Base-by-base conservation (phyloP, 2,888 invertebrate genomes). In the Conus canariensis region DNA sequence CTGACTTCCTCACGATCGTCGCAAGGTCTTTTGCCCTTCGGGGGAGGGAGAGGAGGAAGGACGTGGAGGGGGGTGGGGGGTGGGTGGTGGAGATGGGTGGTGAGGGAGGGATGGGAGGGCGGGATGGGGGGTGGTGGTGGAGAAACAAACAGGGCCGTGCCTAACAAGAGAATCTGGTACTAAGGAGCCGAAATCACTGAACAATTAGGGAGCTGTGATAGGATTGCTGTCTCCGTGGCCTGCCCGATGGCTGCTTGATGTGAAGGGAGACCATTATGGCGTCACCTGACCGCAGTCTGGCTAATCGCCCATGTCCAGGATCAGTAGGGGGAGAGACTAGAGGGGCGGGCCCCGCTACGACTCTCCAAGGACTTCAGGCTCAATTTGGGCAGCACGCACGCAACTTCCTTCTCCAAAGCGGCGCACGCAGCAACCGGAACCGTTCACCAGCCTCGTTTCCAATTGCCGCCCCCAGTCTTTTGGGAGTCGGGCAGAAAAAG, bases 311-410 rank as follows among this genome's bases (percentile, higher is more conserved):
- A 59, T 88, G 82, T 82, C 77, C 88, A 82, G 60, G 58, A 45
- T 56, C 88, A 64, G 80, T n/a, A 25, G 19, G 12, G 58, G 82
- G 30, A 88, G 56, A 45, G 16, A 70, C 45, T 19, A 64, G 58
- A 45, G 60, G 60, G 64, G 64, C 59, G 30, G 64, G 22, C 45
- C 16, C 16, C 88, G 12, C n/a, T 88, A 88, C 88, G 45, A 30
- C 88, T 88, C 88, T 82, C 88, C 80, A 60, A 82, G 88, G 88
- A 88, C 80, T 19, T 10, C 80, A 25, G 59, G 45, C 88, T 60
- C 88, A 88, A 88, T 88, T 82, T 88, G 82, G 19, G 25, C 77
- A 14, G 88, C 88, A 88, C 88, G 88, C 88, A 88, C 88, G 45
- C 45, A 25, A 56, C 58, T 70, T 74, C 74, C 74, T 56, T 70